Evolutionary conservation across 2,888 invertebrate genomes (phyloP).

Genomic region (Drosophila algonquin): DNA sequence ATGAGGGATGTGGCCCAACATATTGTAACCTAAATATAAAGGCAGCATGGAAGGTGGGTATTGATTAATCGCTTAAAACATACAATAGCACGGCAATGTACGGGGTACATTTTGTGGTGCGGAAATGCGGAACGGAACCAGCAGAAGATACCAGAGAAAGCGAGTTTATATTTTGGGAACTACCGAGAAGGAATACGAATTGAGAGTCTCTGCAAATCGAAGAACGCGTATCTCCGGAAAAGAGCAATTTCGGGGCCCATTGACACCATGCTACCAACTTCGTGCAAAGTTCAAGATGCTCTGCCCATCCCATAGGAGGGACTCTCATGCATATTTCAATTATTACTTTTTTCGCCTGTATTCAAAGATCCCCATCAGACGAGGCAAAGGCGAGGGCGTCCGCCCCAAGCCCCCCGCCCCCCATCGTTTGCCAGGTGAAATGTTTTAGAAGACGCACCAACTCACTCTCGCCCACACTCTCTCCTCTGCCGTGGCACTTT

Average conservation of each 20-base stretch:
- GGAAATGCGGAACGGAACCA: conserved; percentile 5
- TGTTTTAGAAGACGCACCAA: conserved; percentile 25
- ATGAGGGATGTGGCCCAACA: not conserved
- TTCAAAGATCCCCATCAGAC: conserved; percentile 17
- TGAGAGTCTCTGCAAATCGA: not conserved
- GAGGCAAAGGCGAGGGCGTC: not conserved
- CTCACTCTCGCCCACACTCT: conserved; percentile 1
- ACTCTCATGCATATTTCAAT: conserved; percentile 40
- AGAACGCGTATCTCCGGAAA: not conserved
- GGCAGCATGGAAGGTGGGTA: conserved; percentile 34
- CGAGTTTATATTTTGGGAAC: not conserved
- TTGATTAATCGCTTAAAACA: conserved; percentile 50
- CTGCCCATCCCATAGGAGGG: not conserved
- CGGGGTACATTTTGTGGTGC: conserved; percentile 16
- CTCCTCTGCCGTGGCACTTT: conserved; percentile 34
- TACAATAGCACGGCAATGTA: conserved; percentile 11
- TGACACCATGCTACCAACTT: not conserved
- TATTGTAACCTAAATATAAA: conserved; percentile 46
- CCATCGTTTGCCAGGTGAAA: conserved; percentile 22
- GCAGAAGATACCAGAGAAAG: not conserved
- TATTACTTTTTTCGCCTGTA: conserved; percentile 17
- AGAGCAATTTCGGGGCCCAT: not conserved
- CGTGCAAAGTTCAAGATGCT: no score
- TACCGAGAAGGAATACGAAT: not conserved
- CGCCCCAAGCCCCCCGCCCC: not conserved